Evolutionary conservation across 1,140 invertebrate genomes (phyloP), one percentile per base, ranked within the genome.

Genomic region (Cepaea nemoralis): DNA sequence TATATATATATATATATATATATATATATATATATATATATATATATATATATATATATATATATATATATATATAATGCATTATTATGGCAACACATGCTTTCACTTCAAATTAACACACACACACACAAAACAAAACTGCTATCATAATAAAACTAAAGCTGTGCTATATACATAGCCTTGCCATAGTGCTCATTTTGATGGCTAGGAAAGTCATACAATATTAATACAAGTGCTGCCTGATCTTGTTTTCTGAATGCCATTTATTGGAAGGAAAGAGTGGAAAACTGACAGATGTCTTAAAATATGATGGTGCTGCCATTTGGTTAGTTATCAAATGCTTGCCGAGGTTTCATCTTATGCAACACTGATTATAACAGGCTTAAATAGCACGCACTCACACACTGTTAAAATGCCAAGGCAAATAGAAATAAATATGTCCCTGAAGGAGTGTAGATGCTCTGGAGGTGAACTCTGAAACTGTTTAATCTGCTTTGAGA

Each of bases 361-460:
- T 22, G 27, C n/a, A 63, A 63, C 59, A 63, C 19, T n/a, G n/a
- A 55, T 55, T 22, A 55, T 24, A 55, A 55, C 50, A 55, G 22
- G n/a, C 50, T 55, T n/a, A 63, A 63, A 63, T 10, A 27, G 33
- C 59, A 63, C 27, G 33, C 22, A 63, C 27, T 31, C 59, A 31
- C n/a, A 63, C 16, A 31, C 59, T 31, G 27, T 31, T 1, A 19
- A 63, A 63, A 63, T n/a, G 59, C 33, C 59, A 63, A 63, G 59
- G 59, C 59, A 63, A 63, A 16, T 63, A 63, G 59, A 63, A 63
- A 63, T 63, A 63, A 63, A 63, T 63, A 63, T 31, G 59, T 63
- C 59, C 59, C 59, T 63, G 59, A 63, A 27, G n/a, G 27, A 63
- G 59, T 63, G 3, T 27, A 31, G n/a, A n/a, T 12, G 59, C 59